Conservation (phyloP, 2,113 vertebrate species). For the Cyprinodon tularosa region DNA sequence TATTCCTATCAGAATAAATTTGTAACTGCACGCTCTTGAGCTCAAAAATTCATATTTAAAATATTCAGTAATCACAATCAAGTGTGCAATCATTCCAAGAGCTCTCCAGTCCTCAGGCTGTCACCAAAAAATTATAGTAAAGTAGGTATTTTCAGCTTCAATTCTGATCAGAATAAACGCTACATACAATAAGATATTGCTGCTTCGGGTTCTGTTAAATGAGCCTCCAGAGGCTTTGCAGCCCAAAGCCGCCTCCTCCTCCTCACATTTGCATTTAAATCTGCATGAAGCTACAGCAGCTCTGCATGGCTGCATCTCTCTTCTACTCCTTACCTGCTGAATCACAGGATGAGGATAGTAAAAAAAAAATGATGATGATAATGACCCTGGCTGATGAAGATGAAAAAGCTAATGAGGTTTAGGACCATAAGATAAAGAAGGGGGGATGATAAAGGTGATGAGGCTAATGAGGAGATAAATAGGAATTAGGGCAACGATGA, state of each 20-base stretch:
- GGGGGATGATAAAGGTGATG: not conserved
- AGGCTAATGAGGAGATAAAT: slow-evolving; percentile 6
- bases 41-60: not conserved
- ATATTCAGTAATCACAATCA: not conserved
- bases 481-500: not conserved
- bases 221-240: slow-evolving; percentile 40
- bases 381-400: slow-evolving; percentile 4
- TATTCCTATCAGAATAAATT: not conserved
- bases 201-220: slow-evolving; percentile 11
- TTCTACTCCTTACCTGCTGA: not conserved
- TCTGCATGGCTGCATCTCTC: not conserved
- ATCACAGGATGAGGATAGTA: not conserved
- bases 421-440: not conserved
- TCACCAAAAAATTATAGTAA: not conserved
- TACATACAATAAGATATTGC: not conserved
- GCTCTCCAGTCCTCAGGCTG: not conserved
- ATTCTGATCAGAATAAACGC: not conserved
- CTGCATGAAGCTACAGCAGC: not conserved
- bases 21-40: not conserved
- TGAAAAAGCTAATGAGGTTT: slow-evolving; percentile 1
- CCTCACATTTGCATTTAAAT: slow-evolving; percentile 18
- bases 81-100: not conserved
- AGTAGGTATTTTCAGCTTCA: not conserved
- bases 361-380: not conserved
- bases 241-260: slow-evolving; percentile 26